Evolutionary conservation across 2,888 invertebrate genomes (phyloP).

Genomic region (Acanthacorydalis orientalis): DNA sequence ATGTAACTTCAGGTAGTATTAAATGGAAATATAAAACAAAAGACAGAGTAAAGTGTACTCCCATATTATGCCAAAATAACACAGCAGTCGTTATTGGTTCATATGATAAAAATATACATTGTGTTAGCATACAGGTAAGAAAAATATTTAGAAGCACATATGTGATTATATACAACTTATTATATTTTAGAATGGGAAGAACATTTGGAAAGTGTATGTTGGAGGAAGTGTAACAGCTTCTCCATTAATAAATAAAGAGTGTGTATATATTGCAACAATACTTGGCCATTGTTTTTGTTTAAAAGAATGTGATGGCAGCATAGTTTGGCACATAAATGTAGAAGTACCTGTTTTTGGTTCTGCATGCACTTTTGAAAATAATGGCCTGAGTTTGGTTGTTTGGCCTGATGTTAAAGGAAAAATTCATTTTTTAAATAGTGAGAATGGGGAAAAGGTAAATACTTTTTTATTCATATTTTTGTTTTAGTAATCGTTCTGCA

Average conservation of each 20-base stretch:
- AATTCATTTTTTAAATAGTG: conserved; percentile 33
- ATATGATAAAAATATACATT: conserved; percentile 50
- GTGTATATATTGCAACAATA: conserved; percentile 34
- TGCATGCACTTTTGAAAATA: conserved; percentile 36
- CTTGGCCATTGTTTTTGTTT: conserved; percentile 40
- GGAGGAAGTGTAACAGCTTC: conserved; percentile 31
- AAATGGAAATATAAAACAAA: conserved; percentile 44
- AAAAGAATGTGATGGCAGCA: conserved; percentile 29
- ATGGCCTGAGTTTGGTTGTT: conserved; percentile 21
- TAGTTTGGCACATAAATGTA: conserved; percentile 39
- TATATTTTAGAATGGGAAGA: conserved; percentile 31
- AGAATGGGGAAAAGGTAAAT: conserved; percentile 32
- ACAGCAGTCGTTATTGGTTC: conserved; percentile 45
- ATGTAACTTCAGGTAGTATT: conserved; percentile 32
- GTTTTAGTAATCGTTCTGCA: conserved; percentile 9
- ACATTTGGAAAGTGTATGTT: conserved; percentile 24
- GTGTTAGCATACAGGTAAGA: conserved; percentile 35
- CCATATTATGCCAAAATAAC: conserved; percentile 23
- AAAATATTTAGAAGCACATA: not conserved
- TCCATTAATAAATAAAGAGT: conserved; percentile 24
- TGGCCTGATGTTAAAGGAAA: conserved; percentile 38
- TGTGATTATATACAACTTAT: not conserved
- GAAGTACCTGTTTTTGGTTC: conserved; percentile 48
- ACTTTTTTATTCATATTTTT: conserved; percentile 5
- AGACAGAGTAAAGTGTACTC: conserved; percentile 48